Evolutionary conservation across 2,113 vertebrate species (phyloP), one percentile per base, ranked within the genome.

Genomic region (Piaya cayana): DNA sequence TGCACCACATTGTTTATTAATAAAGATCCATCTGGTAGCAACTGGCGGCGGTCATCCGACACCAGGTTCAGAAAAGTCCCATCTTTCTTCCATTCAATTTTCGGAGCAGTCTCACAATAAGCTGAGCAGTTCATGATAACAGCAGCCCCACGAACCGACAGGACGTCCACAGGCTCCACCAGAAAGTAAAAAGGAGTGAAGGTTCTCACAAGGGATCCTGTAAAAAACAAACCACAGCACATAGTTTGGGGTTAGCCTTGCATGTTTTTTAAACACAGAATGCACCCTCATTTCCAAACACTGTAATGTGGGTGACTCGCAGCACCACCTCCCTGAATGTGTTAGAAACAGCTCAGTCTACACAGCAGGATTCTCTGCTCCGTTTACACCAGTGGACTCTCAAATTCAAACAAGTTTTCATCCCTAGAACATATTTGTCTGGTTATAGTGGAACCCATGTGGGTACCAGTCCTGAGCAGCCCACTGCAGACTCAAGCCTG

Each of bases 31-130:
- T 99, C 98, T 1, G 98, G 97, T 13, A 99, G 98, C 71, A 99
- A 97, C 91, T 98, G 98, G 12, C 99, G 98, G 12, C 99, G 98
- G 86, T 99, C 99, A 50, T 99, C 99, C 2, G 98, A 98, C 34
- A 97, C 98, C 96, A 99, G 95, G 94, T 98, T 99, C 50, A 99
- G 97, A 92, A 99, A 98, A 67, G 99, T 98, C 79, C 99, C 99
- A 7, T 99, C 99, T 86, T 99, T 99, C 69, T 98, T 99, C 99
- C 99, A 99, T 90, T 99, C 98, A 12, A 99, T 98, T 56, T 98
- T 98, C 8, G 98, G 98, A 9, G 98, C 80, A 15, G 95, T 93
- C 30, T 99, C 98, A 55, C 98, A 98, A 71, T 98, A 97, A 9
- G 98, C 98, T 1, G 99, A 99, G 95, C 99, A 99, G 98, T 99